Base-by-base conservation (phyloP, 1,140 invertebrate species). In the Apolygus lucorum region DNA sequence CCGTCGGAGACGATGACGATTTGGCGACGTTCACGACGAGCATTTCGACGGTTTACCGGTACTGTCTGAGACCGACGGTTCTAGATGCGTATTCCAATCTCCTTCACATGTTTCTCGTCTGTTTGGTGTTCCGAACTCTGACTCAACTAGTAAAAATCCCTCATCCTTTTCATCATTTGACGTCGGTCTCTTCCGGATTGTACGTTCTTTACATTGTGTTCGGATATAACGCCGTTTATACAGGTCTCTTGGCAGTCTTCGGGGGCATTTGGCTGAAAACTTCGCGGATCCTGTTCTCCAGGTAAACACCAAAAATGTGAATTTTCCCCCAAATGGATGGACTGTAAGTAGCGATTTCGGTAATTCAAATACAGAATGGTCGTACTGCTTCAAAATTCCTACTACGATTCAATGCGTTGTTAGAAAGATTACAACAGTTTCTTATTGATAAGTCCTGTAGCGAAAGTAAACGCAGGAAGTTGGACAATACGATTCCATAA, bases 161-260 rank as follows among this genome's bases (percentile, higher is more conserved):
- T 26, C 28, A 42, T 8, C 27, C 25, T 24, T 29, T 70, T 70
- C 26, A 52, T 21, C 71, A 72, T 64, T 21, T 69, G n/a, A 27
- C 64, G 4, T 74, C 71, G 4, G 22, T 59, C n/a, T 14, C 29
- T 13, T 52, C 34, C 21, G 73, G 73, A 25, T 24, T 68, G 14
- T 72, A 71, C 67, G 28, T 65, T 4, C 54, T 74, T 0, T 69
- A 64, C 29, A 49, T 71, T n/a, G 69, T 68, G 52, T 74, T 74
- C 49, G 21, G 62, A 25, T 21, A 1, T 24, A 59, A 66, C n/a
- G 27, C 59, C 54, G 22, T 59, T 22, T 59, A 17, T 24, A 14
- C 54, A 4, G 22, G 2, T 59, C 4, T 59, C 8, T 59, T 59
- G 54, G 54, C 54, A 4, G 54, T 59, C 2, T 14, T 59, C 54